Evolutionary conservation across 2,113 vertebrate genomes (phyloP).

Genomic region (Ammodytes dubius): DNA sequence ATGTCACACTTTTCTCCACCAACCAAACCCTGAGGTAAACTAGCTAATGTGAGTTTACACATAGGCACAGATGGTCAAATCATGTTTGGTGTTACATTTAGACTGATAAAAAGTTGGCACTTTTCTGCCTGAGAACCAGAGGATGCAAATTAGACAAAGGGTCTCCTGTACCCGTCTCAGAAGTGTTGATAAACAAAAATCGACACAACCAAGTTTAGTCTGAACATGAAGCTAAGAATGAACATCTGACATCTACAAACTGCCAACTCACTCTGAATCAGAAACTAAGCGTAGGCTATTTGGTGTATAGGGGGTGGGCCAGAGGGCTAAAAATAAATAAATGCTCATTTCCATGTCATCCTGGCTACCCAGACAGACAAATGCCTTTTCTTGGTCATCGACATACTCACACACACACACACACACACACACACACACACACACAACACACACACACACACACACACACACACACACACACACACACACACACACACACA

Average conservation of each 20-base stretch:
- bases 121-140: too few species aligned
- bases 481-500: too few species aligned
- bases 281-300: constrained; percentile 25
- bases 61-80: neutral
- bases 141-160: too few species aligned
- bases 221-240: neutral
- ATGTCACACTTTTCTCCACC: neutral
- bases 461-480: too few species aligned
- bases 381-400: constrained; percentile 6
- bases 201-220: neutral
- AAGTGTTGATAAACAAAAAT: too few species aligned
- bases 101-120: neutral
- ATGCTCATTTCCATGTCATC: constrained; percentile 26
- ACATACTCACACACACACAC: neutral
- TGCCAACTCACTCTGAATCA: constrained; percentile 5
- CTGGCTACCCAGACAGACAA: constrained; percentile 8
- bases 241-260: constrained; percentile 17
- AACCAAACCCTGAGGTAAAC: neutral
- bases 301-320: constrained; percentile 32
- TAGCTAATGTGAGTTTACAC: neutral
- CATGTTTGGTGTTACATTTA: neutral
- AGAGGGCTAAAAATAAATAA: constrained; percentile 67
- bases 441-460: too few species aligned
- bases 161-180: neutral
- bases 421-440: too few species aligned